Conservation (phyloP, 2,113 vertebrate species). For the Erythrocebus patas region DNA sequence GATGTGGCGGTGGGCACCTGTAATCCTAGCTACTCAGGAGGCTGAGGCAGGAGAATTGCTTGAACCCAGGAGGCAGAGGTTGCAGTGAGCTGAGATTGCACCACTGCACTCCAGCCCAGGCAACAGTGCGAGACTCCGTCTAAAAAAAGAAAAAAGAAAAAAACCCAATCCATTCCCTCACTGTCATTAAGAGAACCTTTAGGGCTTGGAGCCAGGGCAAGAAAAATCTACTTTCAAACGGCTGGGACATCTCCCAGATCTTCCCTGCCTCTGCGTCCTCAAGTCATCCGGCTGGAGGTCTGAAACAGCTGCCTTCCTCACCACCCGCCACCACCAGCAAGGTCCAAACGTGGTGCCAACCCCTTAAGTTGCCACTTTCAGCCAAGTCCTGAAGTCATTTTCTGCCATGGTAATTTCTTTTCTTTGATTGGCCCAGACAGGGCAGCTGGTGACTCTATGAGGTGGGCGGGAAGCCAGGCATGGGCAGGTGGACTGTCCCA, state of each 20-base stretch:
- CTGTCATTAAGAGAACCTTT: not conserved
- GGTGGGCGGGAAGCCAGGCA: not conserved
- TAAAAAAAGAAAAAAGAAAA: not conserved
- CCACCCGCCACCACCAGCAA: not conserved
- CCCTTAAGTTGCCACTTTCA: conserved; percentile 22
- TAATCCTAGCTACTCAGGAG: no score
- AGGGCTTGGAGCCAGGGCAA: not conserved
- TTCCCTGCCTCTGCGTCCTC: not conserved
- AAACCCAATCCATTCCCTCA: not conserved
- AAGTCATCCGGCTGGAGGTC: not conserved
- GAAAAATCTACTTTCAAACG: not conserved
- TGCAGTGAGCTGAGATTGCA: no score
- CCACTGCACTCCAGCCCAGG: no score
- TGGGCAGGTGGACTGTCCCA: not conserved
- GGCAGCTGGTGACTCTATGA: conserved; percentile 33
- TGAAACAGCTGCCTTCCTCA: not conserved
- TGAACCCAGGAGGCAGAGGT: no score
- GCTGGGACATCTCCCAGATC: not conserved
- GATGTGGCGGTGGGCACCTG: no score
- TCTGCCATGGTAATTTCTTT: conserved; percentile 3
- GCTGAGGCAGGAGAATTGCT: no score
- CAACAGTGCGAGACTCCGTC: no score
- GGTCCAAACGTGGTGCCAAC: not conserved
- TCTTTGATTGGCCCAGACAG: conserved; percentile 24
- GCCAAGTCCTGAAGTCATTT: conserved; percentile 26